A percentile compares a stretch with the other conserved stretches of the same genome.
These are phyloP conservation scores for Megalops cyprinoides DNA, from an alignment of 2,797 vertebrate species.

Conservation along the genomic window DNA sequence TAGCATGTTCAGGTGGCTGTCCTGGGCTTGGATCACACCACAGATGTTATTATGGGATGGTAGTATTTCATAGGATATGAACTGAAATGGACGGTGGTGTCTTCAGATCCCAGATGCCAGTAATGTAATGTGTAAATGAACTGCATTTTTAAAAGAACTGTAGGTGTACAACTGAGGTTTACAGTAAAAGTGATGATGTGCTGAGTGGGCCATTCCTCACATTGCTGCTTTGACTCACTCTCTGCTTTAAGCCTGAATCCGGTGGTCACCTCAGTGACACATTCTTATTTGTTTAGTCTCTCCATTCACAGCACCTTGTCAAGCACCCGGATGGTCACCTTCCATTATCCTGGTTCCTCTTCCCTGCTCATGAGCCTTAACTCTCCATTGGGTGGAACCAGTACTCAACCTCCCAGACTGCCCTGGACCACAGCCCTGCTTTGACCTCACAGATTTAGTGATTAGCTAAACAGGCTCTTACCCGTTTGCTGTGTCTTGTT, in stretches of 20 bases:
- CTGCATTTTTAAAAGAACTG: too few species aligned
- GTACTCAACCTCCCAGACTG: background rate
- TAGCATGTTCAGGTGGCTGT: background rate
- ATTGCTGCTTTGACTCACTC: constrained; percentile 12
- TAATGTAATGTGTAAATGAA: background rate
- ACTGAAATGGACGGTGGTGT: background rate
- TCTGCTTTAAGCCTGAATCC: constrained; percentile 7
- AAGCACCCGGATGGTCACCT: constrained; percentile 33
- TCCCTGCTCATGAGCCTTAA: constrained; percentile 26
- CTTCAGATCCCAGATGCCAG: background rate
- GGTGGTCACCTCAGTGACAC: constrained; percentile 47
- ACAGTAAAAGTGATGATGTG: too few species aligned
- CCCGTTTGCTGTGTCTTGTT: background rate
- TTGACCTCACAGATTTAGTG: background rate
- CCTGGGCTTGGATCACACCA: background rate
- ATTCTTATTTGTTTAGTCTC: constrained; percentile 50
- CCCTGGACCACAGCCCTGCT: background rate
- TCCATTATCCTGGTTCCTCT: constrained; percentile 28
- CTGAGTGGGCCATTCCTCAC: too few species aligned
- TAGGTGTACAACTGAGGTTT: too few species aligned
- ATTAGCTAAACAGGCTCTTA: background rate
- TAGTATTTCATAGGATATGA: background rate
- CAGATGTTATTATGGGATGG: background rate
- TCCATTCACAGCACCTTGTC: constrained; percentile 54
- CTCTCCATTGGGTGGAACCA: background rate